Evolutionary conservation across 1,140 invertebrate species (phyloP).

Genomic region (Coenobita brevimanus): DNA sequence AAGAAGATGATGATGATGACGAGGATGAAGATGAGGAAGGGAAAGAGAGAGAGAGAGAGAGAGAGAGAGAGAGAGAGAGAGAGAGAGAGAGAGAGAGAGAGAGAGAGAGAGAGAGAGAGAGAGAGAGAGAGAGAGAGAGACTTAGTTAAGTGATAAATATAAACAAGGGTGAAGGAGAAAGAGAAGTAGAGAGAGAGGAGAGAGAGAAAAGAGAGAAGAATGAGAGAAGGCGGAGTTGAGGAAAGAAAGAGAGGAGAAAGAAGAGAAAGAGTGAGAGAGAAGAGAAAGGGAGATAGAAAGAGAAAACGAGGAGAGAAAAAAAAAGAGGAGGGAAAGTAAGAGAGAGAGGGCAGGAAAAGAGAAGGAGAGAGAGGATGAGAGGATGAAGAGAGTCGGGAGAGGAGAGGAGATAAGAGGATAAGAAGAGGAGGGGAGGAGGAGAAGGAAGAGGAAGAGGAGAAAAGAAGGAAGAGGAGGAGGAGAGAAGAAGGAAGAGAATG

Average conservation of each 20-base stretch:
- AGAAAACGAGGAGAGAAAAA: neutral
- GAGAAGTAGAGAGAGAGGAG: neutral
- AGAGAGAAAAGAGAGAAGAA: neutral
- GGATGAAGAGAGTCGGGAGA: neutral
- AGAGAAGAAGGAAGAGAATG: neutral
- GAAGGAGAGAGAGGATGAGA: neutral
- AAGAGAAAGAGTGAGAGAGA: slow-evolving; percentile 2
- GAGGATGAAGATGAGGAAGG: neutral
- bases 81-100: slow-evolving; percentile 6
- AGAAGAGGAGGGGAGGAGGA: neutral
- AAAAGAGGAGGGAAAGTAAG: too few species aligned
- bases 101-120: slow-evolving; percentile 15
- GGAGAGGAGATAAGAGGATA: neutral
- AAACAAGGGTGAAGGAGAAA: too few species aligned
- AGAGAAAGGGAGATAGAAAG: neutral
- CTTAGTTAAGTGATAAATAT: too few species aligned
- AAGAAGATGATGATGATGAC: neutral
- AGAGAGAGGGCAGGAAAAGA: neutral
- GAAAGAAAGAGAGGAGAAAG: neutral
- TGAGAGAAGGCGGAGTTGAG: neutral
- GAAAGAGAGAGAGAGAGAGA: neutral
- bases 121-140: slow-evolving; percentile 33
- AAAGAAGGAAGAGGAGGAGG: neutral
- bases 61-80: neutral
- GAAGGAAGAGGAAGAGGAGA: neutral